Evolutionary conservation across 2,888 invertebrate genomes (phyloP).

Genomic region (Catocala fraxini): DNA sequence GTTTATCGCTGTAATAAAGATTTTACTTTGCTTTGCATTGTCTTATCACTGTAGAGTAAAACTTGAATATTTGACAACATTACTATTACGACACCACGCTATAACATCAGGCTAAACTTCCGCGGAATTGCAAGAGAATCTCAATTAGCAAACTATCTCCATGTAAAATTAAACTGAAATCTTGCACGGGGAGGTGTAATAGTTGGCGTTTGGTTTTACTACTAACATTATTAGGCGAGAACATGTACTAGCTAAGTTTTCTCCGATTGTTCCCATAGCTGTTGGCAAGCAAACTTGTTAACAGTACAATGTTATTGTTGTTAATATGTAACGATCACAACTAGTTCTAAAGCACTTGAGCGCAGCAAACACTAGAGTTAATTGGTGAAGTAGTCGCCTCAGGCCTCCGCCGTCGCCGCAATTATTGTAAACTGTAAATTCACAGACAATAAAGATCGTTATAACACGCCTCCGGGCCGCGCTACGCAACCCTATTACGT

Average conservation of each 20-base stretch:
- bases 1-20: too few species aligned
- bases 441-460: slow-evolving; percentile 76
- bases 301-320: slow-evolving; percentile 12
- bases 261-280: slow-evolving; percentile 10
- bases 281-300: slow-evolving; percentile 12
- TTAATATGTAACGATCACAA: slow-evolving; percentile 20
- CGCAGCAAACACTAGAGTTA: slow-evolving; percentile 57
- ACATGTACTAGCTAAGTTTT: not conserved
- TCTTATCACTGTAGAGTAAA: too few species aligned
- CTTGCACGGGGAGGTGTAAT: not conserved
- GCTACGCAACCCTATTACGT: slow-evolving; percentile 61
- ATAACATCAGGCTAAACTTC: too few species aligned
- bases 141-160: not conserved
- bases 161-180: slow-evolving; percentile 3
- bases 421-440: slow-evolving; percentile 65
- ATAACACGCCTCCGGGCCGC: slow-evolving; percentile 65
- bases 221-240: not conserved
- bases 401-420: slow-evolving; percentile 36
- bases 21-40: too few species aligned
- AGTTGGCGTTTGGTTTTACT: not conserved
- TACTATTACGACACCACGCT: too few species aligned
- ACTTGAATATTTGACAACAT: too few species aligned
- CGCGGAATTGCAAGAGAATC: too few species aligned
- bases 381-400: slow-evolving; percentile 57
- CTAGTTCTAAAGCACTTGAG: slow-evolving; percentile 45